These are phyloP conservation scores for Calypte anna DNA, from an alignment of 2,113 vertebrate genomes.

Conservation along the genomic window DNA sequence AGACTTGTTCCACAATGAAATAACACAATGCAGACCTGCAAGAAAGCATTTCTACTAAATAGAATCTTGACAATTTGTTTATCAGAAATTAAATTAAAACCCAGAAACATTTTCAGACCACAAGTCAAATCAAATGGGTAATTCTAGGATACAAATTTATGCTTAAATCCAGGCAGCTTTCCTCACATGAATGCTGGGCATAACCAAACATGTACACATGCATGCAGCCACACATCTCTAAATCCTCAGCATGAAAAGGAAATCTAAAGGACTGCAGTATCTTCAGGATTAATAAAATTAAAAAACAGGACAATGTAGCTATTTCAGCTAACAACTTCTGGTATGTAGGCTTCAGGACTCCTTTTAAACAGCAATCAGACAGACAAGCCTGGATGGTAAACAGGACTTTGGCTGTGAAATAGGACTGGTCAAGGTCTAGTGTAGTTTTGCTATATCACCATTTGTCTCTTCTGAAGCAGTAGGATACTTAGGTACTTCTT, in stretches of 20 bases:
- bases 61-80: background rate
- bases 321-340: background rate
- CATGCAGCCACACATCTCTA: background rate
- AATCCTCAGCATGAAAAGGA: background rate
- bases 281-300: background rate
- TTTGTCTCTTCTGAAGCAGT: background rate
- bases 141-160: background rate
- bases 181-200: background rate
- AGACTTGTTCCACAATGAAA: background rate
- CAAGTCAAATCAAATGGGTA: background rate
- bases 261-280: background rate
- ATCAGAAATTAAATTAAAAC: background rate
- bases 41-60: accelerated
- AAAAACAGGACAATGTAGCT: background rate
- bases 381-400: background rate
- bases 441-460: background rate
- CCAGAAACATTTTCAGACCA: background rate
- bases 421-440: background rate
- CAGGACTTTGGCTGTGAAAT: background rate
- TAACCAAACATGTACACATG: background rate
- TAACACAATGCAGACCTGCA: background rate
- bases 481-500: background rate
- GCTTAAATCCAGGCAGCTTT: background rate
- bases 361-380: background rate
- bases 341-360: background rate